Evolutionary conservation across 2,113 vertebrate genomes (phyloP).

Genomic region (Paramormyrops kingsleyae): DNA sequence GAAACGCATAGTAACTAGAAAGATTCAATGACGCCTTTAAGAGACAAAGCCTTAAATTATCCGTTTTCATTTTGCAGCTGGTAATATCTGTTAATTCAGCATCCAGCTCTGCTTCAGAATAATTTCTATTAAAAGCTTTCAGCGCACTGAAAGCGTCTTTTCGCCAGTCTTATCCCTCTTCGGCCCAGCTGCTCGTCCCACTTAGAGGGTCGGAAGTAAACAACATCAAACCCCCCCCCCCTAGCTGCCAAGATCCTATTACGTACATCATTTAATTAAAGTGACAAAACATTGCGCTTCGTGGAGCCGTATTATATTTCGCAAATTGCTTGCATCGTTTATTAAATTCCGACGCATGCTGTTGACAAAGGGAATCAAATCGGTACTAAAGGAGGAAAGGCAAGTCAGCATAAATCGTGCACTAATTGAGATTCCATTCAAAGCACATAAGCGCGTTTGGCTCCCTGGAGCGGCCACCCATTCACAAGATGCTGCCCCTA

Average conservation of each 20-base stretch:
- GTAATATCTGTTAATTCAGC: conserved; percentile 43
- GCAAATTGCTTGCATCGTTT: conserved; percentile 38
- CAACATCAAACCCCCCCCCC: conserved; percentile 38
- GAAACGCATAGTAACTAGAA: conserved; percentile 48
- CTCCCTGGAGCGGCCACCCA: conserved; percentile 22
- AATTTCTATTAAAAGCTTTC: conserved; percentile 29
- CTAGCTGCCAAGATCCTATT: conserved; percentile 22
- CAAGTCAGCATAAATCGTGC: conserved; percentile 26
- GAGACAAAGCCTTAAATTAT: conserved; percentile 53
- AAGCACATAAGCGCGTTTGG: neutral
- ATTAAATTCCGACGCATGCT: conserved; percentile 25
- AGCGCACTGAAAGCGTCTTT: conserved; percentile 27
- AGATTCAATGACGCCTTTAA: conserved; percentile 47
- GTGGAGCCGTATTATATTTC: conserved; percentile 37
- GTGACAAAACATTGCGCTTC: conserved; percentile 40
- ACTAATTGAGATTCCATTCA: conserved; percentile 28
- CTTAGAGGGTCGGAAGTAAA: conserved; percentile 42
- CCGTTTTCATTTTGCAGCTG: conserved; percentile 47
- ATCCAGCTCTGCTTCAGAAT: conserved; percentile 37
- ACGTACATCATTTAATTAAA: conserved; percentile 35
- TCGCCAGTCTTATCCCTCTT: conserved; percentile 28
- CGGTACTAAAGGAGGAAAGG: conserved; percentile 7
- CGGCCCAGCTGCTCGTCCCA: conserved; percentile 35
- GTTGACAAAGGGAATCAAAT: conserved; percentile 30
- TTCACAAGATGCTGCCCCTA: conserved; percentile 45